These are phyloP conservation scores for Rotaria macrura DNA, from an alignment of 2,888 invertebrate genomes.

Conservation along the genomic window DNA sequence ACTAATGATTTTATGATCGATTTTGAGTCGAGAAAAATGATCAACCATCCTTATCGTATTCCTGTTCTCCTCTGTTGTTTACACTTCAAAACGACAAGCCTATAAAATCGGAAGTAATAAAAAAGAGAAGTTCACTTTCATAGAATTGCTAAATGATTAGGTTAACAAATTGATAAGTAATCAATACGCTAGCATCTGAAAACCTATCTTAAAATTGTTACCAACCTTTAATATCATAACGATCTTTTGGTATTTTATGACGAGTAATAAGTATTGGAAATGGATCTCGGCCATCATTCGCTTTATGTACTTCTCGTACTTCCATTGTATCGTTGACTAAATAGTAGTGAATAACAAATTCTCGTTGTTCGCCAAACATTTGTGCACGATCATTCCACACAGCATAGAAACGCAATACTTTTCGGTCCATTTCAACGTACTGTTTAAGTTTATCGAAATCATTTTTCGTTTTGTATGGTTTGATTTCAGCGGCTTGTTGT, in stretches of 20 bases:
- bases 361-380: constrained; percentile 51
- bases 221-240: constrained; percentile 52
- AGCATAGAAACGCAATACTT: constrained; percentile 58
- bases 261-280: constrained; percentile 64
- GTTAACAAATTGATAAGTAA: too few species aligned
- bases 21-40: too few species aligned
- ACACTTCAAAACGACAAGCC: too few species aligned
- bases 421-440: constrained; percentile 67
- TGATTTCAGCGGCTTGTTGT: constrained; percentile 41
- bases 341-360: constrained; percentile 65
- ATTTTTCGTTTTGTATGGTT: constrained; percentile 44
- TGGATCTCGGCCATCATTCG: constrained; percentile 66
- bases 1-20: too few species aligned
- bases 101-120: too few species aligned
- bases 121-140: too few species aligned
- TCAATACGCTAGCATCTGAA: too few species aligned
- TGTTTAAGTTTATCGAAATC: constrained; percentile 58
- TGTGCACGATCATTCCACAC: constrained; percentile 53
- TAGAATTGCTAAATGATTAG: too few species aligned
- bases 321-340: constrained; percentile 70
- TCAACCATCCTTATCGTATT: too few species aligned
- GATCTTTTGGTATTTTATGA: constrained; percentile 66
- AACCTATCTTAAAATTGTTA: too few species aligned
- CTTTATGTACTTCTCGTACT: constrained; percentile 63
- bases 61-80: too few species aligned